Evolutionary conservation across 2,888 invertebrate species (phyloP).

Genomic region (Nomada ruficornis): DNA sequence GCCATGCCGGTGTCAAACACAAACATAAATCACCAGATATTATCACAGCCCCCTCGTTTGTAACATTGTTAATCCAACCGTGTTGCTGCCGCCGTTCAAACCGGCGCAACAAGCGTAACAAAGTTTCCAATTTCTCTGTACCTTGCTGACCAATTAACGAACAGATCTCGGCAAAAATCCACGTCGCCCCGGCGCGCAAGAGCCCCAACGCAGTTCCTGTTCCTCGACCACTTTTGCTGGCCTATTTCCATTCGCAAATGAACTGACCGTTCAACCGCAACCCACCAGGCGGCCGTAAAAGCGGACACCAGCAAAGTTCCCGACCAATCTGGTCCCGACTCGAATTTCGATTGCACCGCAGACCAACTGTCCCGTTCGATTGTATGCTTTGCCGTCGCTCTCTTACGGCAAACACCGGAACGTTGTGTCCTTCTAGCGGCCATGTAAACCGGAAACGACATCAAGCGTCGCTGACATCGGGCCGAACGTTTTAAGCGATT

Average conservation of each 20-base stretch:
- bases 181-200: too few species aligned
- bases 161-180: conserved; percentile 1
- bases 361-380: conserved; percentile 46
- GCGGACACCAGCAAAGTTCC: conserved; percentile 47
- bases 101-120: not conserved
- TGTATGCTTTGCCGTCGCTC: conserved; percentile 42
- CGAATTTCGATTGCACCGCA: conserved; percentile 55
- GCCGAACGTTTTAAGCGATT: not conserved
- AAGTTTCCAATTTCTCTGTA: conserved; percentile 4
- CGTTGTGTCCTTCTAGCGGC: conserved; percentile 1
- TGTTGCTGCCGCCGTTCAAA: not conserved
- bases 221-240: conserved; percentile 36
- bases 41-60: too few species aligned
- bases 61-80: not conserved
- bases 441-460: conserved; percentile 27
- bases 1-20: too few species aligned
- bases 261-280: conserved; percentile 50
- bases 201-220: not conserved
- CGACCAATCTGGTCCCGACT: conserved; percentile 46
- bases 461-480: not conserved
- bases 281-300: conserved; percentile 40
- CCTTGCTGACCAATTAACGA: not conserved
- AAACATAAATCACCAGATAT: too few species aligned
- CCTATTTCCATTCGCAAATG: conserved; percentile 55
- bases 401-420: conserved; percentile 44